Evolutionary conservation across 2,888 invertebrate species (phyloP), one percentile per base, ranked within the genome.

Genomic region (Drosophila bunnanda): DNA sequence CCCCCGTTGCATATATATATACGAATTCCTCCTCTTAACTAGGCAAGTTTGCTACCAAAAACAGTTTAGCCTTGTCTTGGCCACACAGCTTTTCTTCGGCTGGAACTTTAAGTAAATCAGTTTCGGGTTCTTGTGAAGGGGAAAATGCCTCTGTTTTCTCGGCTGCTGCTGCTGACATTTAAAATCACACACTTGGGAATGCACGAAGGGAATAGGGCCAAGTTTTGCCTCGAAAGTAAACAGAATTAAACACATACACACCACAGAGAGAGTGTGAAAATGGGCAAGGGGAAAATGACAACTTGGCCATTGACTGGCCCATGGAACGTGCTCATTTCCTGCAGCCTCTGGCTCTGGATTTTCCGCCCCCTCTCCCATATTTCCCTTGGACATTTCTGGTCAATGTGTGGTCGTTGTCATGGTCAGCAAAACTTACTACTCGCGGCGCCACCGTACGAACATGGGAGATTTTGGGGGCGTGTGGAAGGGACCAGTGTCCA

Each of bases 121-220:
- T 59, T 67, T 56, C n/a, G 60, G 68, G 70, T 64, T 17, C 17
- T 43, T 53, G 39, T 17, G 55, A n/a, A n/a, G n/a, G 58, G 28
- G 28, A 20, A 38, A 38, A 55, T 48, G 53, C 67, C 54, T 64
- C 60, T 59, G 57, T 12, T 17, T 13, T 17, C 39, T 10, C 41
- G 13, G n/a, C n/a, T 67, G 73, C 78, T 80, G 83, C 72, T 84
- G 89, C 85, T 85, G 85, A 87, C 85, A 85, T 87, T 85, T 89
- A 79, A 85, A 85, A 85, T 84, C 76, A 84, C 78, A 88, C 85
- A 84, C 89, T 84, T 77, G 85, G 85, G 85, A 85, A 83, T 85
- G 81, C 75, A 73, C 52, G 74, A 41, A 36, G 44, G 30, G 66
- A 44, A 66, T 32, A n/a, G 34, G 50, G 17, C 62, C 71, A 77